Evolutionary conservation across 2,113 vertebrate species (phyloP).

Genomic region (Brachypteracias leptosomus): DNA sequence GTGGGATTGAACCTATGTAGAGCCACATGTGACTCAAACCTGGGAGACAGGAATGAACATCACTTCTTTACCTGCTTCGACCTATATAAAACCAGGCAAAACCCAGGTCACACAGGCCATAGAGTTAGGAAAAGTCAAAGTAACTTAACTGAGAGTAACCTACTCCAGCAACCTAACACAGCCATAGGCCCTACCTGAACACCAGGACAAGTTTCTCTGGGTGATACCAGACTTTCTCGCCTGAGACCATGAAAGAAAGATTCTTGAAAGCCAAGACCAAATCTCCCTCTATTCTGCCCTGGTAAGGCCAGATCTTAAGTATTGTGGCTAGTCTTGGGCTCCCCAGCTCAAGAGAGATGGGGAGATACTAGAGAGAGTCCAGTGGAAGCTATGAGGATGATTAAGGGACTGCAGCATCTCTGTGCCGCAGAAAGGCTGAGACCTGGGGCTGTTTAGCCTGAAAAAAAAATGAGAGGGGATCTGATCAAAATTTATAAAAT

Average conservation of each 20-base stretch:
- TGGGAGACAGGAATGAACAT: neutral
- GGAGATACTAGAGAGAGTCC: no score
- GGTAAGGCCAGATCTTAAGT: no score
- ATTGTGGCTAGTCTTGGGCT: no score
- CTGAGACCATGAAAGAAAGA: neutral
- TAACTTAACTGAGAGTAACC: neutral
- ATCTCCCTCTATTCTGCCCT: neutral
- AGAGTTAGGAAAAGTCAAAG: neutral
- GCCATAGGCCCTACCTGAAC: accelerated
- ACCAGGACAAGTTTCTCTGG: neutral
- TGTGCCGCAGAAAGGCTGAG: no score
- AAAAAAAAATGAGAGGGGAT: no score
- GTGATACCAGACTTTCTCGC: neutral
- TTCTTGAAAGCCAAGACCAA: neutral
- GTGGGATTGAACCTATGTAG: neutral
- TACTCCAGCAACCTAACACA: neutral
- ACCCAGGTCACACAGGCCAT: neutral
- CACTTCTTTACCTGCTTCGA: neutral
- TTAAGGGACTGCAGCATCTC: no score
- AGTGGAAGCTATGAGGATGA: no score
- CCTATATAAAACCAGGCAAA: neutral
- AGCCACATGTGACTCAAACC: neutral
- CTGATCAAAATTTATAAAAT: no score
- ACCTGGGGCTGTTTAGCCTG: no score
- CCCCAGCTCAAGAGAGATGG: no score